phyloP scores from a whole-genome alignment of 2,888 invertebrate species.

The Eucriotettix oculatus region DNA sequence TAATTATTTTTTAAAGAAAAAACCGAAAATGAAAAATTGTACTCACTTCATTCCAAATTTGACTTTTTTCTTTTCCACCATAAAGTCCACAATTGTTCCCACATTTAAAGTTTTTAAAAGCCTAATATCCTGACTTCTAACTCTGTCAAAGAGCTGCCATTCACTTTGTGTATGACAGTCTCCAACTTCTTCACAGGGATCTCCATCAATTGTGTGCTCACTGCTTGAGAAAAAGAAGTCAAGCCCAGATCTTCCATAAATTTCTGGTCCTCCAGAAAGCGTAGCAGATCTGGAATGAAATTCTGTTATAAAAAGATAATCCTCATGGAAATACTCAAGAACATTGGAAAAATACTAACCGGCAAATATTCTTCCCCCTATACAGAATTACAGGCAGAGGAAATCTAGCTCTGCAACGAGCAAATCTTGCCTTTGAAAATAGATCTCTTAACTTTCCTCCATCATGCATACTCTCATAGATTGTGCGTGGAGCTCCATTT shows the following conservation, averaged over 20 bases:
- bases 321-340: not conserved
- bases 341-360: slow-evolving; percentile 20
- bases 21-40: not conserved
- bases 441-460: slow-evolving; percentile 40
- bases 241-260: slow-evolving; percentile 48
- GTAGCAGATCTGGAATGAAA: slow-evolving; percentile 46
- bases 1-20: too few relatives aligned
- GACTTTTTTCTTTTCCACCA: slow-evolving; percentile 72
- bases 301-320: not conserved
- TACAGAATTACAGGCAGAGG: slow-evolving; percentile 60
- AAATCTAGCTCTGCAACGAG: slow-evolving; percentile 58
- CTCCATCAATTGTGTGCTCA: slow-evolving; percentile 10
- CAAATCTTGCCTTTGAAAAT: slow-evolving; percentile 49
- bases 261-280: slow-evolving; percentile 53
- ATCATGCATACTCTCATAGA: slow-evolving; percentile 41
- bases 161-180: slow-evolving; percentile 20
- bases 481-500: slow-evolving; percentile 24
- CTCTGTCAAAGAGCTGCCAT: slow-evolving; percentile 43
- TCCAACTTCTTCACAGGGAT: slow-evolving; percentile 17
- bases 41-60: slow-evolving; percentile 66
- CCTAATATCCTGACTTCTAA: slow-evolving; percentile 49
- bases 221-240: slow-evolving; percentile 36
- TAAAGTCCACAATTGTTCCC: slow-evolving; percentile 58
- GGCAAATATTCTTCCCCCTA: slow-evolving; percentile 51
- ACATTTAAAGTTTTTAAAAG: slow-evolving; percentile 52